A percentile compares a stretch with the other conserved stretches of the same genome.
phyloP scores from a whole-genome alignment of 2,797 vertebrate species.

The Phaenicophaeus curvirostris region DNA sequence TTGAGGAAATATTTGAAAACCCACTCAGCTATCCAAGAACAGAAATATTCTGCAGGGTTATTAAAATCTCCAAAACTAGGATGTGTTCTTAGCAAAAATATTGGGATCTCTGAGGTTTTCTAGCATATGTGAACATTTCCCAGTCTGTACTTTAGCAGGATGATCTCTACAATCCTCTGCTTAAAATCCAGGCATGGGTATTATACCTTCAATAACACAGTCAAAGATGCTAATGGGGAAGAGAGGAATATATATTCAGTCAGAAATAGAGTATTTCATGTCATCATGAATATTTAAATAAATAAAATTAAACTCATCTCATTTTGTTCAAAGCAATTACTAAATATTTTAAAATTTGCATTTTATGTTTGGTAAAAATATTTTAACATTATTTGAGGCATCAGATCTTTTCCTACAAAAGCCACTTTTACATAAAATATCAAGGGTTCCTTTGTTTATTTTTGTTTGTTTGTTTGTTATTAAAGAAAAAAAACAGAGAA shows the following conservation, averaged over 20 bases:
- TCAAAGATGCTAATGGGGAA: neutral
- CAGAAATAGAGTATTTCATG: neutral
- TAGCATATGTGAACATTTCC: neutral
- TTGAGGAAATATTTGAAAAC: neutral
- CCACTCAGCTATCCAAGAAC: neutral
- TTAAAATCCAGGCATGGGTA: neutral
- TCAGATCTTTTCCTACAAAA: neutral
- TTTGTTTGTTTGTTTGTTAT: neutral
- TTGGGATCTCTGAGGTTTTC: neutral
- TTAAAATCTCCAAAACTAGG: neutral
- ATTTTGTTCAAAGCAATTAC: neutral
- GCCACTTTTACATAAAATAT: neutral
- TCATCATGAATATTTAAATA: neutral
- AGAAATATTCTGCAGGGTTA: neutral
- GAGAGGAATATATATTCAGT: neutral
- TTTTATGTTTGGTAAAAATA: neutral
- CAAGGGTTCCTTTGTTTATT: rapidly evolving
- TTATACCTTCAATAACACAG: neutral
- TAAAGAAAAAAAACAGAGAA: neutral
- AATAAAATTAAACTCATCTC: neutral
- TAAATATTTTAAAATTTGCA: neutral
- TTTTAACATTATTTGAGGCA: neutral
- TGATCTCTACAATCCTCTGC: rapidly evolving
- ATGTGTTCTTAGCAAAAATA: neutral
- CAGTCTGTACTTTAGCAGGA: neutral